These are phyloP conservation scores for Philonicus albiceps DNA, from an alignment of 2,888 invertebrate species.

Conservation along the genomic window DNA sequence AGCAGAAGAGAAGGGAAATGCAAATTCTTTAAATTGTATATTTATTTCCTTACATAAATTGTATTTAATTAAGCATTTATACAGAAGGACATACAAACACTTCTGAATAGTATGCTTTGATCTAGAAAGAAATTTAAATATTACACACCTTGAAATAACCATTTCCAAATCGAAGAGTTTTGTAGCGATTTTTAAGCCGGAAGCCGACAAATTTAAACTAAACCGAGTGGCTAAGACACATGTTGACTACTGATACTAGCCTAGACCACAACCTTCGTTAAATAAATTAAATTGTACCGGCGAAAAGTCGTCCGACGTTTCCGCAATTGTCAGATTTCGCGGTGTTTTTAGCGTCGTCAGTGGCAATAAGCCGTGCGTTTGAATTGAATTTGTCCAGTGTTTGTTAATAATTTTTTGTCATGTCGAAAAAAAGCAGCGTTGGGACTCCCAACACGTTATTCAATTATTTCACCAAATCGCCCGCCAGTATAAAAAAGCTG, in stretches of 20 bases:
- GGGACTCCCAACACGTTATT: constrained; percentile 69
- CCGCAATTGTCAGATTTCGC: not conserved
- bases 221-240: not conserved
- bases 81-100: too few relatives aligned
- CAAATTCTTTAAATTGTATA: too few relatives aligned
- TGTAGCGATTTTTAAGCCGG: too few relatives aligned
- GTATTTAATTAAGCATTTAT: too few relatives aligned
- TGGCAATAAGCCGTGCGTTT: not conserved
- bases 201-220: not conserved
- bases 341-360: not conserved
- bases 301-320: not conserved
- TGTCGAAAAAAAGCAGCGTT: constrained; percentile 42
- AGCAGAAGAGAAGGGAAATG: too few relatives aligned
- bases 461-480: constrained; percentile 74
- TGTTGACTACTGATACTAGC: fast-evolving
- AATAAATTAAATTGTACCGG: not conserved
- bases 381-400: not conserved
- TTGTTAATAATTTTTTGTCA: not conserved
- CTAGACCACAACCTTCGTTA: not conserved
- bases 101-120: too few relatives aligned
- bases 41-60: too few relatives aligned
- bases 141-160: too few relatives aligned
- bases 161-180: not conserved
- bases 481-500: constrained; percentile 56
- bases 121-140: too few relatives aligned